Evolutionary conservation across 2,888 invertebrate species (phyloP), one percentile per base, ranked within the genome.

Genomic region (Chaitophorus viminalis): DNA sequence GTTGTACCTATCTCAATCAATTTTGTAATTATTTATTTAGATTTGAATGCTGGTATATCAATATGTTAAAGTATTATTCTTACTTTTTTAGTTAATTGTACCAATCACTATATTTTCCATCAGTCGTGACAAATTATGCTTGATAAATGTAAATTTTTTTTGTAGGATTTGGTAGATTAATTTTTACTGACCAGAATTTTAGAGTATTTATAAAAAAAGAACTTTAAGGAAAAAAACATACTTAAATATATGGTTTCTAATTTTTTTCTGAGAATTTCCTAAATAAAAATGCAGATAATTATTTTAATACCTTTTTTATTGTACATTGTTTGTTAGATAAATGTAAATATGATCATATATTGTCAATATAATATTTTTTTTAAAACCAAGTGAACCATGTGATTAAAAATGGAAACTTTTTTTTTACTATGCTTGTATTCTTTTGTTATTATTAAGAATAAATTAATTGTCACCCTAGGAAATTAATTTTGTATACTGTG

Each of bases 41-140:
- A 29, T 60, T 46, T 46, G 9, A 9, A 46, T 46, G 3, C 6
- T 65, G n/a, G n/a, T 65, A n/a, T 36, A 70, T 31, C 5, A n/a
- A n/a, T n/a, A 17, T 70, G n/a, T 70, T 68, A 29, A 68, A 9
- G 5, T 14, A 14, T 68, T 70, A 17, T 70, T 70, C 31, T 70
- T 29, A 70, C 68, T 68, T 25, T 68, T 46, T 29, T 29, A 18
- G 4, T 60, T 25, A 3, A 60, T 25, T 60, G 6, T 60, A n/a
- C n/a, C n/a, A n/a, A n/a, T 8, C 11, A n/a, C n/a, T 33, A 0
- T 83, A 36, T 75, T 36, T 82, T 60, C 31, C n/a, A 39, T 65
- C 74, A 29, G 33, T 36, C 2, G 36, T 83, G 14, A 60, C 60
- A 36, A 60, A 5, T 65, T 76, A 76, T 39, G 83, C 75, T 75